phyloP scores from a whole-genome alignment of 2,113 vertebrate genomes.

The Rhagologus leucostigma region DNA sequence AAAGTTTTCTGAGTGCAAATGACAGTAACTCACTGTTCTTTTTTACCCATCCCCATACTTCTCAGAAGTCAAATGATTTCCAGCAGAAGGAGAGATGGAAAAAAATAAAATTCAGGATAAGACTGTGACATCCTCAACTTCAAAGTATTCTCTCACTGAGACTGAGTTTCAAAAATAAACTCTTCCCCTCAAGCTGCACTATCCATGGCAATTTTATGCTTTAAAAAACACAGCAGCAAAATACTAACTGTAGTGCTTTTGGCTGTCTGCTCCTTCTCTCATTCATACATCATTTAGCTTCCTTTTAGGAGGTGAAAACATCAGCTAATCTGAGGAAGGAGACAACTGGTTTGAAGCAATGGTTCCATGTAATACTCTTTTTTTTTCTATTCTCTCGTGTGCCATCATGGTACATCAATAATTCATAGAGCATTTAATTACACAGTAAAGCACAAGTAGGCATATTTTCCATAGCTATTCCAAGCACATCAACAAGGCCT shows the following conservation, averaged over 20 bases:
- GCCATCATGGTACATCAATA: background rate
- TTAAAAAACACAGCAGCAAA: background rate
- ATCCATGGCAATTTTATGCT: background rate
- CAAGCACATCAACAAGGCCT: background rate
- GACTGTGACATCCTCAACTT: background rate
- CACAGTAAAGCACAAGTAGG: background rate
- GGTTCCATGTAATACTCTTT: background rate
- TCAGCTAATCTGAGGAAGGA: background rate
- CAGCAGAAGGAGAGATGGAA: background rate
- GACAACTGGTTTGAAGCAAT: background rate
- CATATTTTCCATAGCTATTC: background rate
- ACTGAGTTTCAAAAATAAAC: background rate
- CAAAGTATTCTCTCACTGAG: background rate
- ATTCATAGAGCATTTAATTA: constrained; percentile 48
- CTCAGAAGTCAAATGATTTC: background rate
- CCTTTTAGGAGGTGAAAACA: constrained; percentile 6
- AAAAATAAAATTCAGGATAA: background rate
- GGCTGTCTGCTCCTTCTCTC: background rate
- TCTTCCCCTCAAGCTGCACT: background rate
- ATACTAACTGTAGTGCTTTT: background rate
- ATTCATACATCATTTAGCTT: background rate
- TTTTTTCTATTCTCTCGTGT: background rate
- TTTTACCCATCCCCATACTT: background rate
- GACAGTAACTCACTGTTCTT: background rate
- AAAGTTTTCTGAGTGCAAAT: background rate